Percentiles rank a stretch among this genome's conserved stretches.
phyloP scores from a whole-genome alignment of 2,888 invertebrate genomes.

The Temnothorax unifasciatus region DNA sequence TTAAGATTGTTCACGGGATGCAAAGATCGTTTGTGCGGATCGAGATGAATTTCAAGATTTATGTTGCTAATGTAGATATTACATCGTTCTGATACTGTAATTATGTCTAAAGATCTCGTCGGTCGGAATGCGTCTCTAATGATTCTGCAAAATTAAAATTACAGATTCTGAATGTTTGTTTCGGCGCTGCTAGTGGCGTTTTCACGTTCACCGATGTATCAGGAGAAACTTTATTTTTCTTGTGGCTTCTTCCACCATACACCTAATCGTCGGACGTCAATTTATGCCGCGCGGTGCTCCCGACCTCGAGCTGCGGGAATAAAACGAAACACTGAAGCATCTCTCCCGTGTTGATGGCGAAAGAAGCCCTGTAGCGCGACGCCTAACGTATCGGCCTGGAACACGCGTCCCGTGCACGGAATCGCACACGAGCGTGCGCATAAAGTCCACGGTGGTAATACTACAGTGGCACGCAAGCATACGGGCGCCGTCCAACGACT shows the following conservation, averaged over 20 bases:
- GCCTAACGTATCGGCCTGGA: slow-evolving; percentile 31
- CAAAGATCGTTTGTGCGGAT: background rate
- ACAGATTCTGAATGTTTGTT: background rate
- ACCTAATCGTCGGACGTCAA: slow-evolving; percentile 42
- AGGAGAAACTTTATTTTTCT: background rate
- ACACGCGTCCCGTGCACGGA: slow-evolving; percentile 58
- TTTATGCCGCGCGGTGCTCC: slow-evolving; percentile 30
- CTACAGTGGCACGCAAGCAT: slow-evolving; percentile 75
- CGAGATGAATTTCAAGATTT: background rate
- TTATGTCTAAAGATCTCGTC: background rate
- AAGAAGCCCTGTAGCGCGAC: slow-evolving; percentile 46
- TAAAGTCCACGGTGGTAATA: slow-evolving; percentile 71
- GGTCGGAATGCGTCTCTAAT: background rate
- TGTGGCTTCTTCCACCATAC: background rate
- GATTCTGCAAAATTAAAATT: slow-evolving; percentile 5
- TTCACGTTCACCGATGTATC: background rate
- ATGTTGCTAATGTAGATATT: background rate
- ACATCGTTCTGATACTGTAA: background rate
- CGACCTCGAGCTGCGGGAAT: slow-evolving; percentile 39
- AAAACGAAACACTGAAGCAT: slow-evolving; percentile 21
- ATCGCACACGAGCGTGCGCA: slow-evolving; percentile 63
- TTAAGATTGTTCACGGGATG: background rate
- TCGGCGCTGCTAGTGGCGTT: background rate
- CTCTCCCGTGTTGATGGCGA: slow-evolving; percentile 33
- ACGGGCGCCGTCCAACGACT: slow-evolving; percentile 73